These are phyloP conservation scores for Tanytarsus gracilentus DNA, from an alignment of 2,888 invertebrate genomes.

Conservation along the genomic window DNA sequence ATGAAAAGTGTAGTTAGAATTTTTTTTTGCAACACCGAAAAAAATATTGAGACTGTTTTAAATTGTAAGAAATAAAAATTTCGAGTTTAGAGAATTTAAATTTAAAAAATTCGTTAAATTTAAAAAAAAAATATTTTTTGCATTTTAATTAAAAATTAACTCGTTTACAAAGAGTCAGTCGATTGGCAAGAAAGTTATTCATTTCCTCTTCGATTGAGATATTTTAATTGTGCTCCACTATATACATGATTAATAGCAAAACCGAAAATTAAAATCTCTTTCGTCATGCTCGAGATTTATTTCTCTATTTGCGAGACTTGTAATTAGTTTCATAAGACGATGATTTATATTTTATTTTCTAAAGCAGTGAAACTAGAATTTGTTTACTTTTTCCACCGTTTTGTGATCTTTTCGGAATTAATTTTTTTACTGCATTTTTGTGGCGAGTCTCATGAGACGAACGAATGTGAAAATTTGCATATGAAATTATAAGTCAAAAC, in stretches of 20 bases:
- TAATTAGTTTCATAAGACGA: conserved; percentile 3
- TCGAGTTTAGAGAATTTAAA: background rate
- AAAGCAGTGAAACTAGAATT: too few species aligned
- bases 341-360: conserved; percentile 17
- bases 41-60: background rate
- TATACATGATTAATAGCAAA: too few species aligned
- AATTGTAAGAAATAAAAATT: background rate
- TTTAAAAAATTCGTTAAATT: background rate
- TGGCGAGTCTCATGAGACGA: too few species aligned
- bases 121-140: background rate
- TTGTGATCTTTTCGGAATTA: conserved; percentile 11
- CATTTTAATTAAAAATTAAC: background rate
- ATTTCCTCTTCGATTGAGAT: background rate
- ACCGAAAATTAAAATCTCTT: conserved; percentile 18
- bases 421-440: conserved; percentile 9
- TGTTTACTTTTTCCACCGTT: conserved; percentile 2
- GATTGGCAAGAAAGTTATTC: conserved; percentile 2
- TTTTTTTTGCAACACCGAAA: too few species aligned
- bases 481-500: conserved; percentile 4
- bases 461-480: conserved; percentile 3
- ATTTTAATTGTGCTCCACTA: too few species aligned
- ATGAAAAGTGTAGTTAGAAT: background rate
- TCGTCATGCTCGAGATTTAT: conserved; percentile 23
- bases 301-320: conserved; percentile 2
- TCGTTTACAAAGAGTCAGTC: conserved; percentile 22